Conservation (phyloP, 2,113 vertebrate genomes). For the Mustela nigripes region DNA sequence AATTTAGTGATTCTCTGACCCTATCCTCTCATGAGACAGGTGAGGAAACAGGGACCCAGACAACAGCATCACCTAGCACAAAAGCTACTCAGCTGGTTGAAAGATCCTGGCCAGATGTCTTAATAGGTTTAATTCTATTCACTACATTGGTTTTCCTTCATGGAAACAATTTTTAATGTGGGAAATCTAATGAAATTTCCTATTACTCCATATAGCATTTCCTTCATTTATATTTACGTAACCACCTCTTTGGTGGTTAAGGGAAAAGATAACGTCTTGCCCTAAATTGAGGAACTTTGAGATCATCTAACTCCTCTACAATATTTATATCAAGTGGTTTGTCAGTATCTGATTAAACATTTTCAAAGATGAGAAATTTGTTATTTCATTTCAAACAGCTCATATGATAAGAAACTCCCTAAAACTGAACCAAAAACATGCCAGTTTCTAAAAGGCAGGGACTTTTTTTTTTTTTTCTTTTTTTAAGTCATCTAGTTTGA, state of each 20-base stretch:
- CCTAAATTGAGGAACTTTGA: not conserved
- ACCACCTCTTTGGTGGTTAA: not conserved
- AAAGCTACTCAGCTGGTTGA: not conserved
- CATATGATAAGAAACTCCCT: slow-evolving; percentile 43
- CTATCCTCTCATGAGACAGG: not conserved
- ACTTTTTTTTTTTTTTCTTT: not conserved
- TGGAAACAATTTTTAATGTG: not conserved
- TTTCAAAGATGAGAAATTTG: slow-evolving; percentile 10
- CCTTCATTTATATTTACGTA: not conserved
- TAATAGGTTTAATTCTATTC: not conserved
- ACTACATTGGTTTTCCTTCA: not conserved
- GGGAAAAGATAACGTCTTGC: not conserved
- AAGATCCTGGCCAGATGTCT: not conserved
- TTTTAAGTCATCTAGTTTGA: slow-evolving; percentile 44
- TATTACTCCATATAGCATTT: not conserved
- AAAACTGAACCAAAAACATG: slow-evolving; percentile 56
- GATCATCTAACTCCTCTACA: not conserved
- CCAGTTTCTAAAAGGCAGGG: not conserved
- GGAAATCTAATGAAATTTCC: not conserved
- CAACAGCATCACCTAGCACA: not conserved
- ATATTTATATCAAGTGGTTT: slow-evolving; percentile 15
- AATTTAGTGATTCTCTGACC: not conserved
- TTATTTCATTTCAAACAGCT: slow-evolving; percentile 27
- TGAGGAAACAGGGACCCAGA: not conserved
- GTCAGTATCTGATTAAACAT: slow-evolving; percentile 26